Evolutionary conservation across 1,140 invertebrate species (phyloP), one percentile per base, ranked within the genome.

Genomic region (Formica selysi): DNA sequence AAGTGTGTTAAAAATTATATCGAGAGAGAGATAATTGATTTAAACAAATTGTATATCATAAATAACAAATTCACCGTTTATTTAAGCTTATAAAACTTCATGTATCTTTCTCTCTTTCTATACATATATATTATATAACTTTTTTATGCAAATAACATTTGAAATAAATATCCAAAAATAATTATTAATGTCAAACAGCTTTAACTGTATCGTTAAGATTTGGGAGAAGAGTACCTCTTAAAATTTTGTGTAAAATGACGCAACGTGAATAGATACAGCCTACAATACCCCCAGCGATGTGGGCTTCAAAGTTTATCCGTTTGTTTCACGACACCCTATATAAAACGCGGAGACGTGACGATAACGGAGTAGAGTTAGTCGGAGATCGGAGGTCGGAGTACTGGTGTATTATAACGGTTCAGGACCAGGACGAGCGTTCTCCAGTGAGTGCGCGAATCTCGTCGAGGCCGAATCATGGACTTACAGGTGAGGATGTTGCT

Each of bases 1-100:
- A 57, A 59, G 54, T 57, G n/a, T 59, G 8, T 59, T 22, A 59
- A 59, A 59, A 59, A 59, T 59, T n/a, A 59, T 8, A n/a, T 59
- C n/a, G 10, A 10, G 19, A 59, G 2, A 54, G 5, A n/a, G 7
- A 57, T 57, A 22, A 59, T n/a, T 59, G 54, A 59, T 3, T 59
- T 10, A n/a, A 59, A 59, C 54, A 59, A 59, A 22, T n/a, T 59
- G 3, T 51, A 51, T 19, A 13, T 48, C 8, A 59, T 19, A 59
- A 59, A 59, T 22, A 10, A 4, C 54, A 22, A 59, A 10, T 22
- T 57, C 6, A 10, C 16, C 22, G 10, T 22, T 59, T 22, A 0
- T 57, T 54, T 57, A 57, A 57, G 16, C 16, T 29, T 64, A 19
- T 51, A 19, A 48, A 13, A 16, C 44, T 48, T 44, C 3, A 48